These are phyloP conservation scores for Halcyon smyrnensis DNA, from an alignment of 2,797 vertebrate genomes.

Conservation along the genomic window DNA sequence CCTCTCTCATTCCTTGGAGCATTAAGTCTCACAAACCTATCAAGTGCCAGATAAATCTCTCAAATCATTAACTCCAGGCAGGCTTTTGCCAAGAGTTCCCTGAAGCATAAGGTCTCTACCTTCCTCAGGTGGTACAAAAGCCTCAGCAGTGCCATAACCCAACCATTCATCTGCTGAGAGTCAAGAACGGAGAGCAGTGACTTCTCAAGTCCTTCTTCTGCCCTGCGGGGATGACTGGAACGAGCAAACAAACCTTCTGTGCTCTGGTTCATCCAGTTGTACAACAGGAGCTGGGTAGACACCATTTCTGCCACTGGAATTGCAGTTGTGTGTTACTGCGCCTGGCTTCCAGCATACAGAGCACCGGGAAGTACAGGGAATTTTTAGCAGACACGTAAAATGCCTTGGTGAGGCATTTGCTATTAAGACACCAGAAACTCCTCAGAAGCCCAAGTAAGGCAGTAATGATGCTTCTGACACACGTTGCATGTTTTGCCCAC, in stretches of 20 bases:
- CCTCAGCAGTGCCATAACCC: not conserved
- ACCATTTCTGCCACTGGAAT: not conserved
- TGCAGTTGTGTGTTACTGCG: fast-evolving
- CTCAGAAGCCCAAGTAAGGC: not conserved
- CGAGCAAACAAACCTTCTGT: not conserved
- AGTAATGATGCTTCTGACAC: not conserved
- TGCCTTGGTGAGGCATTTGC: not conserved
- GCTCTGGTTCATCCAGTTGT: not conserved
- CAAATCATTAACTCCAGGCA: not conserved
- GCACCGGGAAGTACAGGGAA: not conserved
- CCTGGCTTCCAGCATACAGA: not conserved
- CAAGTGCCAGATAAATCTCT: not conserved
- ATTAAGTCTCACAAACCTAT: not conserved
- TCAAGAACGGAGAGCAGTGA: not conserved
- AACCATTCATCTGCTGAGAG: not conserved
- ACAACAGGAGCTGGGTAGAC: not conserved
- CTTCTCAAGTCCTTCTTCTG: not conserved
- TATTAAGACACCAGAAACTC: not conserved
- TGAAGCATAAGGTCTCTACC: not conserved
- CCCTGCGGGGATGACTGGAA: not conserved
- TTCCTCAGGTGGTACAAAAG: not conserved
- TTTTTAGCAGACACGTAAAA: not conserved
- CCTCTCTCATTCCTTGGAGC: not conserved
- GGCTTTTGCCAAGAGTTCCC: not conserved
- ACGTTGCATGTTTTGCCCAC: fast-evolving